Conservation (phyloP, 1,140 invertebrate genomes). For the Chironomus tepperi region DNA sequence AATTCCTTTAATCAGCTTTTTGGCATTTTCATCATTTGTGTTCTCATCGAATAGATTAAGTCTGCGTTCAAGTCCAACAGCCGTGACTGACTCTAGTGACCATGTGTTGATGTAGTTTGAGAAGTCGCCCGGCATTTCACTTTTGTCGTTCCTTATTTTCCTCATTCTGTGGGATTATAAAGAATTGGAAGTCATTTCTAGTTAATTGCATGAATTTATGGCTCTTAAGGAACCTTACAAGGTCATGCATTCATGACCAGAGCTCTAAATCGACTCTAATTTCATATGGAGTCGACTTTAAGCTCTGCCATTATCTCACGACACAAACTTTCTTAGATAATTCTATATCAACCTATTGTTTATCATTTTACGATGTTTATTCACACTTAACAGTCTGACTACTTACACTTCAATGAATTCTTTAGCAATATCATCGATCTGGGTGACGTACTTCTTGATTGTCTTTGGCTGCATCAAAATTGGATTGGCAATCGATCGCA, state of each 20-base stretch:
- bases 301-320: no score
- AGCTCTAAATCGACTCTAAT: background rate
- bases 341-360: no score
- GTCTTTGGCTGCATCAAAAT: background rate
- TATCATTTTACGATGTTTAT: no score
- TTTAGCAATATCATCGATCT: background rate
- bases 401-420: background rate
- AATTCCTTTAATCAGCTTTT: constrained; percentile 20
- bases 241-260: no score
- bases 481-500: background rate
- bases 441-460: background rate
- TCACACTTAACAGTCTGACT: no score
- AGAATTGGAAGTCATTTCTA: no score
- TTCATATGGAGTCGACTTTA: no score
- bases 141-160: constrained; percentile 41
- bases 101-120: constrained; percentile 53
- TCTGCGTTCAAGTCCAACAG: constrained; percentile 54
- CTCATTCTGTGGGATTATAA: no score
- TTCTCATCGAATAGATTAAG: constrained; percentile 49
- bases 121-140: constrained; percentile 46
- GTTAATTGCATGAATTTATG: no score
- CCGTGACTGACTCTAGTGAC: constrained; percentile 54
- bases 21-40: background rate
- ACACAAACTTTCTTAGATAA: no score
- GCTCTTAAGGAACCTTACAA: no score